A percentile compares a stretch with the other conserved stretches of the same genome.
phyloP scores from a whole-genome alignment of 2,113 vertebrate genomes.

The Hucho hucho region DNA sequence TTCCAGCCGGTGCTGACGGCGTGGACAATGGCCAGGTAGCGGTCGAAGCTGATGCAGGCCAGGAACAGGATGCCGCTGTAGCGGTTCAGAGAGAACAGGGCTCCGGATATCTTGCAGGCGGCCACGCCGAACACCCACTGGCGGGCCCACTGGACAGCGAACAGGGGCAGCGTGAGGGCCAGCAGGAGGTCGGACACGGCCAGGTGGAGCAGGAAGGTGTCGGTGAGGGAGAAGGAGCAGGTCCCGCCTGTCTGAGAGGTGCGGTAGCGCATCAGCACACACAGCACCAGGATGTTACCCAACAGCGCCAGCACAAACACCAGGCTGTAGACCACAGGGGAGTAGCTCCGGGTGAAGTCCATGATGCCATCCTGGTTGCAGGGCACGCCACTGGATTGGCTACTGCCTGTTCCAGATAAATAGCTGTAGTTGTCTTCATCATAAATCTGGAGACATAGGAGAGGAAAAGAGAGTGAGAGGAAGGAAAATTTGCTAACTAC shows the following conservation, averaged over 20 bases:
- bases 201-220: slow-evolving; percentile 86
- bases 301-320: slow-evolving; percentile 72
- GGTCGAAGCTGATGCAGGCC: slow-evolving; percentile 81
- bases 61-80: slow-evolving; percentile 80
- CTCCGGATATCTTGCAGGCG: slow-evolving; percentile 74
- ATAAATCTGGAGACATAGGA: too few species aligned
- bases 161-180: slow-evolving; percentile 81
- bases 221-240: slow-evolving; percentile 77
- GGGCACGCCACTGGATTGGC: slow-evolving; percentile 7
- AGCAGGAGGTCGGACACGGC: slow-evolving; percentile 84
- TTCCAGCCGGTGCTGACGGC: slow-evolving; percentile 68
- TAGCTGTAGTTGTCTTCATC: too few species aligned
- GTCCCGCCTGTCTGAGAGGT: slow-evolving; percentile 56
- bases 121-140: slow-evolving; percentile 75
- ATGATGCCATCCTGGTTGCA: slow-evolving; percentile 50
- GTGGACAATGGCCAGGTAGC: slow-evolving; percentile 80
- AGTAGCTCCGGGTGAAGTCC: slow-evolving; percentile 56
- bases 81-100: slow-evolving; percentile 76
- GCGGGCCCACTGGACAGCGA: slow-evolving; percentile 70
- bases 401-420: accelerated
- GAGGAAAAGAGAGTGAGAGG: too few species aligned
- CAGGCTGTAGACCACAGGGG: slow-evolving; percentile 65
- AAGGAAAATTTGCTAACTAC: too few species aligned
- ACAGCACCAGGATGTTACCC: slow-evolving; percentile 82
- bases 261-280: slow-evolving; percentile 74